Base-by-base conservation (phyloP, 2,797 vertebrate genomes). In the Myotis pilosus region DNA sequence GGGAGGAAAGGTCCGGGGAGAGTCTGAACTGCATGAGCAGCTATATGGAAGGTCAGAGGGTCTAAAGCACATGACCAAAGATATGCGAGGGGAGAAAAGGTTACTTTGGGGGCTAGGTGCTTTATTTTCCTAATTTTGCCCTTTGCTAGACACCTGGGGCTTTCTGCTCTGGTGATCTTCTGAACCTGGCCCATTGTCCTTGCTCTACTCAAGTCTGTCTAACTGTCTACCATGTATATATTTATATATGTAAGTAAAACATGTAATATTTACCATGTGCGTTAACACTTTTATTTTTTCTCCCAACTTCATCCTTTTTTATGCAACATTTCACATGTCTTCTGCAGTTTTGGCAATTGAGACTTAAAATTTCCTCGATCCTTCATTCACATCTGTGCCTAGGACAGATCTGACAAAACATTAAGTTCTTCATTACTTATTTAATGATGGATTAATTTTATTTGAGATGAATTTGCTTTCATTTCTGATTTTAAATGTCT, bases 401-500 rank as follows among this genome's bases (percentile, higher is more conserved):
- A 72, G 33, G 79, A 85, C 23, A 84, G 36, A 88, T 81, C 23
- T 16, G 49, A 49, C 28, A 92, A 80, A 89, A 62, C 33, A 78
- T 64, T 84, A 57, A 71, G 20, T 68, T 57, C 38, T 33, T 92
- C 30, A 84, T 84, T 94, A 94, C 91, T 92, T 94, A 57, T 75
- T 64, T 87, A 89, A 64, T 81, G 49, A 88, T 91, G 74, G 71
- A 75, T 25, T 92, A 81, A 81, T 95, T 25, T 74, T 96, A 33
- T 75, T 89, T 85, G 38, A 89, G 68, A 47, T 64, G 6, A 96
- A 87, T 94, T 96, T 79, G 44, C 23, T 69, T 74, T n/a, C 20
- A 49, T 57, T 96, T 94, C 86, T 68, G 12, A 23, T 81, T 83
- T 95, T 87, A 91, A 62, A 87, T 84, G 68, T 10, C 47, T 94